Evolutionary conservation across 2,797 vertebrate genomes (phyloP), one percentile per base, ranked within the genome.

Genomic region (Leptatherina wallacei): DNA sequence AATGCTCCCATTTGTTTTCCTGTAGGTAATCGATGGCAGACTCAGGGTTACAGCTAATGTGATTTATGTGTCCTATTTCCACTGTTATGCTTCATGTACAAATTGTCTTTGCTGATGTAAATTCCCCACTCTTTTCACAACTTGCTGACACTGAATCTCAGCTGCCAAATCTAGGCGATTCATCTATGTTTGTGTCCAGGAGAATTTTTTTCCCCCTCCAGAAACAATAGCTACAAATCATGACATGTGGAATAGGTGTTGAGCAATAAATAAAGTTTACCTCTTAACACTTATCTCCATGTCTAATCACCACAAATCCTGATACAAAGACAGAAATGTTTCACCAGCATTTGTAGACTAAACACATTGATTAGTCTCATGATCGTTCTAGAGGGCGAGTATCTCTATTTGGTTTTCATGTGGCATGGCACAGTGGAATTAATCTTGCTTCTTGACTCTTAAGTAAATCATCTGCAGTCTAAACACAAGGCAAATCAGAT

Each of bases 41-140:
- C 91, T 88, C 90, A 83, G 88, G 89, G 91, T 89, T 88, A 85
- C 86, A 89, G 92, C 90, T 93, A 93, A 94, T 92, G 90, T 95
- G 94, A 95, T 95, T 94, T 95, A 95, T 95, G 93, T 83, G 73
- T 90, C 86, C 93, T 88, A 94, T 95, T 94, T 93, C 91, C 83
- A 70, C 90, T 91, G 92, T 93, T 94, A 94, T 94, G 94, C 93
- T 91, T 93, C 92, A 93, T 85, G 90, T 94, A 95, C 91, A 95
- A 94, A 93, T 90, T 89, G 90, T 94, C 93, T 93, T 83, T 82
- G 90, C 81, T 92, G 93, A 93, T 94, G 93, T 94, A 94, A 94
- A 94, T 93, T 90, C 86, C 67, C 77, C 82, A 57, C 75, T 90
- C 88, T 92, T 89, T 80, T 88, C 70, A 77, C 88, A 81, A 91